phyloP scores from a whole-genome alignment of 2,113 vertebrate species.

The Boulengeromyrus knoepffleri region DNA sequence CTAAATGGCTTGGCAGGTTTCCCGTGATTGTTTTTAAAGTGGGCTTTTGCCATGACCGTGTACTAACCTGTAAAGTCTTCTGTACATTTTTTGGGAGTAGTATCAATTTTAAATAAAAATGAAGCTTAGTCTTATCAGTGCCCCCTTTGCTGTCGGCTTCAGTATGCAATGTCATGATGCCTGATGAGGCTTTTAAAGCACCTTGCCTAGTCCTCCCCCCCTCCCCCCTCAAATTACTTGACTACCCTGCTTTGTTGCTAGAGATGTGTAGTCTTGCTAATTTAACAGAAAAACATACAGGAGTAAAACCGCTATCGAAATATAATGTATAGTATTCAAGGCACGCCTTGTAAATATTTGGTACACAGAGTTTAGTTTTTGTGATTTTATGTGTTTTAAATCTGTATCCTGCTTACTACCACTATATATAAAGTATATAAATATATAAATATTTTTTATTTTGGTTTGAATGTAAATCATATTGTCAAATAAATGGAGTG shows the following conservation, averaged over 20 bases:
- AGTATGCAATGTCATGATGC: slow-evolving; percentile 39
- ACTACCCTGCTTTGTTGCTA: slow-evolving; percentile 33
- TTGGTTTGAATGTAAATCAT: slow-evolving; percentile 51
- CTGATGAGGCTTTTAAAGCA: slow-evolving; percentile 48
- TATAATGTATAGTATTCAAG: slow-evolving; percentile 67
- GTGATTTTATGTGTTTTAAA: slow-evolving; percentile 54
- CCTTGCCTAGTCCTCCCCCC: slow-evolving; percentile 40
- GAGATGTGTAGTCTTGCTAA: slow-evolving; percentile 44
- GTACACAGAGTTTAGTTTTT: slow-evolving; percentile 57
- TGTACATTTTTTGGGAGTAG: not conserved
- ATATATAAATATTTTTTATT: slow-evolving; percentile 48
- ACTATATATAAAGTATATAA: slow-evolving; percentile 41
- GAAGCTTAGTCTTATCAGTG: slow-evolving; percentile 5
- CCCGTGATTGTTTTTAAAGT: not conserved
- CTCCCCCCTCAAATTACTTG: slow-evolving; percentile 29
- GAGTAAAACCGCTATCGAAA: slow-evolving; percentile 55
- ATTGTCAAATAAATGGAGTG: slow-evolving; percentile 56
- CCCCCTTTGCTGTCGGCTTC: not conserved
- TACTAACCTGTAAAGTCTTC: slow-evolving; percentile 3
- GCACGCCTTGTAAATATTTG: slow-evolving; percentile 64
- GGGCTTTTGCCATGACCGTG: not conserved
- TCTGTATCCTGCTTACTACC: slow-evolving; percentile 53
- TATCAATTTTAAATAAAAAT: not conserved
- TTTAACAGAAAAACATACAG: slow-evolving; percentile 54
- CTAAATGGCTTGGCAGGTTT: slow-evolving; percentile 1